These are phyloP conservation scores for Drosophila kohkoa DNA, from an alignment of 1,140 invertebrate species.

Conservation along the genomic window DNA sequence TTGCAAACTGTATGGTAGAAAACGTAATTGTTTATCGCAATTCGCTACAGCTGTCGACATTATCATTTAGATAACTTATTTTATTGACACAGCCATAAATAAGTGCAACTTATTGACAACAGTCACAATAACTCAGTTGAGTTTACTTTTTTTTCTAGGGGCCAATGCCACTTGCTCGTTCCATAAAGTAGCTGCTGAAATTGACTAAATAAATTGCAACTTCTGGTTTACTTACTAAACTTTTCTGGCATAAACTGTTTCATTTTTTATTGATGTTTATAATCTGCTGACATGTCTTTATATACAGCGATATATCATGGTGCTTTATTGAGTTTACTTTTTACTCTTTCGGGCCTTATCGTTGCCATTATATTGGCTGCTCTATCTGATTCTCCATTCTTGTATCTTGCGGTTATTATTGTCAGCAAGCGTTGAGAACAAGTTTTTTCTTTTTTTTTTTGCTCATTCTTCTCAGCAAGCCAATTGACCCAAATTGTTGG, in stretches of 20 bases:
- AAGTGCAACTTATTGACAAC: constrained; percentile 24
- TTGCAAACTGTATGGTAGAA: too few species aligned
- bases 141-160: constrained; percentile 6
- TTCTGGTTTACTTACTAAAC: not conserved
- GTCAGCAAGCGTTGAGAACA: constrained; percentile 52
- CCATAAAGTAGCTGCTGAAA: not conserved
- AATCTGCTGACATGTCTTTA: not conserved
- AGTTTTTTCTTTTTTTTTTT: constrained; percentile 38
- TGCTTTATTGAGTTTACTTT: constrained; percentile 7
- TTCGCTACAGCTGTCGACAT: not conserved
- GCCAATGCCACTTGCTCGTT: too few species aligned
- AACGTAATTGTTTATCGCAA: constrained; percentile 6
- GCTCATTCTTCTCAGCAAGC: constrained; percentile 26
- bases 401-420: constrained; percentile 49
- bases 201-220: not conserved
- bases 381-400: constrained; percentile 14
- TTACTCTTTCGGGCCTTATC: constrained; percentile 13
- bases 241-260: not conserved
- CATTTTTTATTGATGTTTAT: constrained; percentile 18
- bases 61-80: constrained; percentile 32
- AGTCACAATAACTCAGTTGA: constrained; percentile 10
- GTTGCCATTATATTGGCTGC: constrained; percentile 17
- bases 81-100: constrained; percentile 28
- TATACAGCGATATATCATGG: not conserved
- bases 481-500: constrained; percentile 57